A percentile compares a stretch with the other conserved stretches of the same genome.
phyloP scores from a whole-genome alignment of 2,888 invertebrate genomes.

The Eilema depressum region DNA sequence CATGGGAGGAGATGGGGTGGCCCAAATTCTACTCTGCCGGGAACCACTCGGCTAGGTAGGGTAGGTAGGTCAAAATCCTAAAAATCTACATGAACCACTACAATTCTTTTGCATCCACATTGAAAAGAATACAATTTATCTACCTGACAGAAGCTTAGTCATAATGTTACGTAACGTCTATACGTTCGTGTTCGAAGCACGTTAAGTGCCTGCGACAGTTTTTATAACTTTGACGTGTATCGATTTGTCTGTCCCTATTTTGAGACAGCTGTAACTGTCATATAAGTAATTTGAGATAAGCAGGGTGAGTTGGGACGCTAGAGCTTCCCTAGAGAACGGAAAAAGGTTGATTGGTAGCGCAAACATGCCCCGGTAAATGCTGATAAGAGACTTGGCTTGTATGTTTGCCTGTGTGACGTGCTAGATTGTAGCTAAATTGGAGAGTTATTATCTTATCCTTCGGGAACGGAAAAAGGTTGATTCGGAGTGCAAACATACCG shows the following conservation, averaged over 20 bases:
- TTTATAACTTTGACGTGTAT: constrained; percentile 39
- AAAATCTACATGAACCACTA: no score
- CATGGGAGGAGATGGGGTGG: no score
- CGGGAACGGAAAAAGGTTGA: neutral
- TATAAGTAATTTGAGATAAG: constrained; percentile 7
- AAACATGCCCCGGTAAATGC: neutral
- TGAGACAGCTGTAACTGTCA: constrained; percentile 16
- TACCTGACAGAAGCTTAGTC: constrained; percentile 24
- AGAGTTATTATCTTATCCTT: neutral
- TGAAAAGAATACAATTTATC: neutral
- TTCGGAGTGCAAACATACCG: neutral
- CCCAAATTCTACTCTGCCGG: no score
- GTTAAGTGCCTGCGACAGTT: constrained; percentile 33
- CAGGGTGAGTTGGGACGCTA: neutral
- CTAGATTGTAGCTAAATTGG: neutral
- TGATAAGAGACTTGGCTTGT: neutral
- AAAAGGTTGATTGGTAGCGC: neutral
- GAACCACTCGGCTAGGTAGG: no score
- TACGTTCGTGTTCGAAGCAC: constrained; percentile 36
- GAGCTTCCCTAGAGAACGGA: neutral
- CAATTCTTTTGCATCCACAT: neutral
- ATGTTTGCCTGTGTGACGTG: neutral
- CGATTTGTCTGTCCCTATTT: constrained; percentile 35
- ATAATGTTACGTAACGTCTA: constrained; percentile 34
- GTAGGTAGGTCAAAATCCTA: no score